Base-by-base conservation (phyloP, 2,888 invertebrate genomes). In the Lasioglossum lativentre region DNA sequence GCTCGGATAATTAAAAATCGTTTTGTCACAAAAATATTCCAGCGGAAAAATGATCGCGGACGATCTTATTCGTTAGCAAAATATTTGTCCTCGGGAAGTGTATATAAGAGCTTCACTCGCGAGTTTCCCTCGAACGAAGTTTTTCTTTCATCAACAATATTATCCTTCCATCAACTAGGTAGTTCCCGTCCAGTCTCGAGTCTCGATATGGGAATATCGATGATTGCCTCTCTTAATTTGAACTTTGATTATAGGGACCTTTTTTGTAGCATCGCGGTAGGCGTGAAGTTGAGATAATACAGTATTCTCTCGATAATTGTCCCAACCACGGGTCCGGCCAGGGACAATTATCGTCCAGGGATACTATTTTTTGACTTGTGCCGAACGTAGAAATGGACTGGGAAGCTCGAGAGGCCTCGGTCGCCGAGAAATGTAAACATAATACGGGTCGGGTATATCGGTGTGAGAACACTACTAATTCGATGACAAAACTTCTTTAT, bases 101-200 rank as follows among this genome's bases (percentile, higher is more conserved):
- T n/a, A 56, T n/a, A 56, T n/a, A 40, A 40, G n/a, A n/a, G 40
- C 23, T 70, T 40, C 40, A 40, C 0, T n/a, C n/a, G n/a, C 14
- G n/a, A n/a, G 40, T n/a, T 40, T n/a, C 70, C 14, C 12, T 40
- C 23, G 40, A 40, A 12, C 70, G 19, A 70, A 70, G 70, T 70
- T 70, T 70, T 70, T 70, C 70, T 70, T 70, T 40, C 70, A 70
- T 40, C 40, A 5, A 40, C 40, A 40, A 66, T 66, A 66, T 66
- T 66, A 66, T 66, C 38, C 66, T 66, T 66, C 34, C 66, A 66
- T 66, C 34, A 38, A 66, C 34, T 34, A 70, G 23, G 12, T 5
- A 0, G 38, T 40, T 40, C 12, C 27, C 16, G 16, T 16, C 30
- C 30, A 30, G 14, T 12, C n/a, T 59, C 59, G 27, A 59, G 5